A percentile compares a stretch with the other conserved stretches of the same genome.
These are phyloP conservation scores for Cinara cedri DNA, from an alignment of 2,888 invertebrate genomes.

Conservation along the genomic window DNA sequence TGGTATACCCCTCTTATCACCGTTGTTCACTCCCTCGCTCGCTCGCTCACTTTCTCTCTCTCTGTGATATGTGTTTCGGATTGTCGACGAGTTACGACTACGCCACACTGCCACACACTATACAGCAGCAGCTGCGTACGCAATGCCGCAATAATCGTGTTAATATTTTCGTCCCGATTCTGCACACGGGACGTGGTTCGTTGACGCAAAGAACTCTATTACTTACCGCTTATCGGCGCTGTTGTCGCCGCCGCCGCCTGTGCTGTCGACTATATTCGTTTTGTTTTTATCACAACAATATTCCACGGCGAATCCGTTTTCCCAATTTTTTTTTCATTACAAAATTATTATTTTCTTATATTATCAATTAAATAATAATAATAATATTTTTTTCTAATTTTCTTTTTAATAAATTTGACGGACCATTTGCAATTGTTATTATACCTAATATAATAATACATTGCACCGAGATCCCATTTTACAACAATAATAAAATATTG, in stretches of 20 bases:
- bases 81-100: no score
- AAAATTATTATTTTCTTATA: not conserved
- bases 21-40: no score
- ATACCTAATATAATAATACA: not conserved
- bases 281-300: not conserved
- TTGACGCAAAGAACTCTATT: not conserved
- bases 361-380: not conserved
- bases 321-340: not conserved
- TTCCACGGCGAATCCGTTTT: slow-evolving; percentile 13
- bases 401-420: not conserved
- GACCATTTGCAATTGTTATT: slow-evolving; percentile 5
- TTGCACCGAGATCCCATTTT: not conserved
- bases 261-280: not conserved
- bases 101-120: no score
- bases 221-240: no score
- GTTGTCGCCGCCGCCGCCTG: not conserved
- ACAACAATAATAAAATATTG: slow-evolving; percentile 15
- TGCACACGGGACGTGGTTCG: not conserved
- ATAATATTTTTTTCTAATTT: not conserved
- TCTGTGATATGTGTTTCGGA: no score
- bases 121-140: not conserved
- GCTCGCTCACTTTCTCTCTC: no score
- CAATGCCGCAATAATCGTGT: not conserved
- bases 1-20: no score
- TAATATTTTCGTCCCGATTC: not conserved